phyloP scores from a whole-genome alignment of 2,797 vertebrate species.

The Sylvilagus floridanus region DNA sequence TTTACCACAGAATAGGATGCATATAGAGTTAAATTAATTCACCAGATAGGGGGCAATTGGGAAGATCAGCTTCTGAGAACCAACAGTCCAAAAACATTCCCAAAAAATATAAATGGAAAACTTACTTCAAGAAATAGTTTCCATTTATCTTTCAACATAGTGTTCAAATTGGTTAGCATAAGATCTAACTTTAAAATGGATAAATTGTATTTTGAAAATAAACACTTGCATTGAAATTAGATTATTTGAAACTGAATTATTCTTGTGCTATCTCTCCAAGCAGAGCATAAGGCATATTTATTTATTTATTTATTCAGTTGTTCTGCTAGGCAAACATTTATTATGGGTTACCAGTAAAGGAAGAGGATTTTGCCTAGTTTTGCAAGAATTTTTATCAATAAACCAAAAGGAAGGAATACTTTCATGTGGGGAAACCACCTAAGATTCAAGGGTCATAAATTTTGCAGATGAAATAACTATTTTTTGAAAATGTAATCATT shows the following conservation, averaged over 20 bases:
- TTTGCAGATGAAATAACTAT: constrained; percentile 31
- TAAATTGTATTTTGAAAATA: constrained; percentile 69
- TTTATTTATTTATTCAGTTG: constrained; percentile 62
- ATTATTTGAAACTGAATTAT: constrained; percentile 52
- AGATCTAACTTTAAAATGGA: constrained; percentile 66
- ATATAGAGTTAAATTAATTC: constrained; percentile 57
- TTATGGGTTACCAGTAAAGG: constrained; percentile 72
- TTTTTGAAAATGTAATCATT: not conserved
- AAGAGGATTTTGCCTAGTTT: constrained; percentile 72
- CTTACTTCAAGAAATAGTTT: constrained; percentile 69
- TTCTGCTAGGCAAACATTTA: constrained; percentile 54
- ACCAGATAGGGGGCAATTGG: constrained; percentile 18
- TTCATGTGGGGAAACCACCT: constrained; percentile 61
- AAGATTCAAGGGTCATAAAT: constrained; percentile 53
- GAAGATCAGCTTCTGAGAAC: constrained; percentile 62
- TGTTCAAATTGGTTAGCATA: constrained; percentile 63
- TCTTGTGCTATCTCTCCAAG: constrained; percentile 65
- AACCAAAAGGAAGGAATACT: constrained; percentile 35
- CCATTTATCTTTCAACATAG: constrained; percentile 70
- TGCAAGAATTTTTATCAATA: constrained; percentile 68
- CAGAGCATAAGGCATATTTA: constrained; percentile 50
- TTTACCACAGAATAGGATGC: constrained; percentile 7
- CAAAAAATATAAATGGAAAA: constrained; percentile 68
- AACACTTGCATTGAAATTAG: constrained; percentile 41
- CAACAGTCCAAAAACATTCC: constrained; percentile 50